These are phyloP conservation scores for Sylvietta virens DNA, from an alignment of 2,113 vertebrate genomes.

Conservation along the genomic window DNA sequence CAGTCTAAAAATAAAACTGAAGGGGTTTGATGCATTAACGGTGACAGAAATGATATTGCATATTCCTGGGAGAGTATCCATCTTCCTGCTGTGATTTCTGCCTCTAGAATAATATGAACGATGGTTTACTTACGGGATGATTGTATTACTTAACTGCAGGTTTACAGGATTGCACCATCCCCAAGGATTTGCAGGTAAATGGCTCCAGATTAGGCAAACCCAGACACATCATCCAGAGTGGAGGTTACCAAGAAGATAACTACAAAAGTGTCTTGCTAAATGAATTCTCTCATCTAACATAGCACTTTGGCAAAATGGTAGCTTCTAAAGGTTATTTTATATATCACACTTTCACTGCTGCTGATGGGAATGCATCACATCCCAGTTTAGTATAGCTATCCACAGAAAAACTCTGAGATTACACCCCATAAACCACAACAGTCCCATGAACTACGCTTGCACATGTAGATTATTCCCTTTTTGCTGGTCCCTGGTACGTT, in stretches of 20 bases:
- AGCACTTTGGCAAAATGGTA: accelerated
- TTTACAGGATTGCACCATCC: background rate
- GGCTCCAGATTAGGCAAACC: background rate
- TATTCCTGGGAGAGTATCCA: accelerated
- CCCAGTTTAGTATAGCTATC: background rate
- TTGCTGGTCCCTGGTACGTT: background rate
- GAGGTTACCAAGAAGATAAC: background rate
- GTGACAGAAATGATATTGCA: accelerated
- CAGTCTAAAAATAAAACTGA: background rate
- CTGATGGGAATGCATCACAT: accelerated
- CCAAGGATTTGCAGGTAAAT: background rate
- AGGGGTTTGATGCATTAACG: accelerated
- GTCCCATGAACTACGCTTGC: background rate
- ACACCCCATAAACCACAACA: background rate
- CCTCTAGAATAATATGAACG: accelerated
- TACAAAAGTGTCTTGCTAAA: background rate
- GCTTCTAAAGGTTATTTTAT: background rate
- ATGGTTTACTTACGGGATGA: accelerated
- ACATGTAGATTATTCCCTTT: too few species aligned
- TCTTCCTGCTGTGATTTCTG: background rate
- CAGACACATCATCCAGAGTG: accelerated
- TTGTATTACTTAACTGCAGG: too few species aligned
- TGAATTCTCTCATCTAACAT: background rate
- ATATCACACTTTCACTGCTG: background rate
- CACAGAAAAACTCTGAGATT: background rate